phyloP scores from a whole-genome alignment of 2,113 vertebrate genomes.

The Pseudorectes ferrugineus region DNA sequence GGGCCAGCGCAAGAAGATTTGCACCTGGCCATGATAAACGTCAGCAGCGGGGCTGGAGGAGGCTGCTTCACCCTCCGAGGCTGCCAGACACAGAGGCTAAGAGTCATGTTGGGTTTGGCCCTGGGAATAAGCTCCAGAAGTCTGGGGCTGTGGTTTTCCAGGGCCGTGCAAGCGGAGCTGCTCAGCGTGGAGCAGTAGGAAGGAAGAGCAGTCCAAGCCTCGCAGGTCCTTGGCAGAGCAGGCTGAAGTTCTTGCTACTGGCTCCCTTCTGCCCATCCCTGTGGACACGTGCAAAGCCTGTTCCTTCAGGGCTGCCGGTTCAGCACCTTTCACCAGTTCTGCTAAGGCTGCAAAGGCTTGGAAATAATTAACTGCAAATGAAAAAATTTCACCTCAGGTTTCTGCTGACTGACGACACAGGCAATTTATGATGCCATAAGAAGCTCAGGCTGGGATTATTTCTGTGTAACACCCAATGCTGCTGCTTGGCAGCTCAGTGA shows the following conservation, averaged over 20 bases:
- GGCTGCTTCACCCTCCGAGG: neutral
- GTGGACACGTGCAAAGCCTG: neutral
- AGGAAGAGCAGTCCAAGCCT: neutral
- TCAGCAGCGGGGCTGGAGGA: neutral
- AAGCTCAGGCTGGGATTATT: slow-evolving; percentile 36
- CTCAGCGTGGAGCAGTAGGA: neutral
- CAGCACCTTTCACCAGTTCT: neutral
- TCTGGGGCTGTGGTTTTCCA: neutral
- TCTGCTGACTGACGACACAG: slow-evolving; percentile 43
- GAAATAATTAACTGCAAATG: slow-evolving; percentile 36
- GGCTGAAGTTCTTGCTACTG: neutral
- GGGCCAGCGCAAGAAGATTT: slow-evolving; percentile 8
- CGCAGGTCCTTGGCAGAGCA: neutral
- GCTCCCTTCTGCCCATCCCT: neutral
- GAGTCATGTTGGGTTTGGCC: neutral
- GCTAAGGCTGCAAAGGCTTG: neutral
- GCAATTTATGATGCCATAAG: slow-evolving; percentile 46
- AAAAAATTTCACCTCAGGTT: slow-evolving; percentile 1
- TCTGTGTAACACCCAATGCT: neutral
- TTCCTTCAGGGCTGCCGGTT: neutral
- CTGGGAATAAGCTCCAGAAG: rapidly evolving
- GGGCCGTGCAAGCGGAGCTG: neutral
- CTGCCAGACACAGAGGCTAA: neutral
- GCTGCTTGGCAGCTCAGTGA: slow-evolving; percentile 38
- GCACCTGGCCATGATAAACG: slow-evolving; percentile 28